Evolutionary conservation across 2,888 invertebrate genomes (phyloP).

Genomic region (Pristionchus mayeri): DNA sequence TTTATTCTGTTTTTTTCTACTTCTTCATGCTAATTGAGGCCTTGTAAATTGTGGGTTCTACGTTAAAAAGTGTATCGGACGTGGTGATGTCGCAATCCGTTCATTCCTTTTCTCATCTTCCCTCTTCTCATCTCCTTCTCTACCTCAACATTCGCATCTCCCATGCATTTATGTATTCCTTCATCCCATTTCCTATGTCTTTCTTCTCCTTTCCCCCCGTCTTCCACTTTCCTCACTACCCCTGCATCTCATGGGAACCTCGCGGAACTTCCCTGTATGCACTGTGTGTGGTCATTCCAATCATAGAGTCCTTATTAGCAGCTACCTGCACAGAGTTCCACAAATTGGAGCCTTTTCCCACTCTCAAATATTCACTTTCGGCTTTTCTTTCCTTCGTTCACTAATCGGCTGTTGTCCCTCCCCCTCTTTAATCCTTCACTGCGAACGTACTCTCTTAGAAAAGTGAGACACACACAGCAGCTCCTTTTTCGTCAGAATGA

Average conservation of each 20-base stretch:
- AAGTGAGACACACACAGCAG: not conserved
- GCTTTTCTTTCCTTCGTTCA: not conserved
- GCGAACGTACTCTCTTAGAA: not conserved
- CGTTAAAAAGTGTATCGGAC: too few relatives aligned
- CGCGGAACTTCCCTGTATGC: not conserved
- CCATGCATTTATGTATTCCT: slow-evolving; percentile 33
- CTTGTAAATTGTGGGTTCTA: too few relatives aligned
- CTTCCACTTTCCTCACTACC: not conserved
- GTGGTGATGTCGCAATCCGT: too few relatives aligned
- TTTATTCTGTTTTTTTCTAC: not conserved
- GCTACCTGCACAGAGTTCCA: too few relatives aligned
- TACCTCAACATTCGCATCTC: slow-evolving; percentile 26
- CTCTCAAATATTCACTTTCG: not conserved
- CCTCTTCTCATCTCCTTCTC: not conserved
- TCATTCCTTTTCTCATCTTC: not conserved
- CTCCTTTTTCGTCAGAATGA: not conserved
- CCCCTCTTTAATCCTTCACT: not conserved
- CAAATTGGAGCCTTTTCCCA: not conserved
- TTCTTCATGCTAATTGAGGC: too few relatives aligned
- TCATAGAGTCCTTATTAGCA: too few relatives aligned
- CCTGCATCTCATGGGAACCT: not conserved
- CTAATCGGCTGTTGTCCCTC: slow-evolving; percentile 16
- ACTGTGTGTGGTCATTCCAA: not conserved
- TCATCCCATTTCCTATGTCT: slow-evolving; percentile 25
- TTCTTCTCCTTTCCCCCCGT: not conserved